Base-by-base conservation (phyloP, 2,888 invertebrate genomes). In the Abrostola tripartita region DNA sequence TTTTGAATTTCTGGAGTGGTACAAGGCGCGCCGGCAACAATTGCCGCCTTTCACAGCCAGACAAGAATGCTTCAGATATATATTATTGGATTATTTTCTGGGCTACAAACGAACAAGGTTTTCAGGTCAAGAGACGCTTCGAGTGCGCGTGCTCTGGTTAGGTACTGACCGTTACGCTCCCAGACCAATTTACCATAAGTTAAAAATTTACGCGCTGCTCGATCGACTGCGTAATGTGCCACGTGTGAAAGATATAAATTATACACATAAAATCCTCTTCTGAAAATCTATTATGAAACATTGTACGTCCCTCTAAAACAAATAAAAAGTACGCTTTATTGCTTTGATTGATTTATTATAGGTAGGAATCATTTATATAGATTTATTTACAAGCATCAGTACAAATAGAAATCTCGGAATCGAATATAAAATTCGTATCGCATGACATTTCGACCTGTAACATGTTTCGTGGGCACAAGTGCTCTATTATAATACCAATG, bases 61-160 rank as follows among this genome's bases (percentile, higher is more conserved):
- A 75, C 72, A 74, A 80, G 73, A 73, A 75, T 69, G 64, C 81
- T 85, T 80, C 81, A 82, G 72, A 84, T 83, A 81, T 78, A 79
- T 82, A 84, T 81, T 81, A 81, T 84, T 83, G 78, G 78, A 85
- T 84, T 85, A 85, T 85, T 86, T 81, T 79, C 75, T 78, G 76
- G 74, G 74, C 74, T 72, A 75, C 81, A 82, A 82, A 81, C 76
- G 78, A 84, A 84, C 81, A 88, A 83, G 85, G 85, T 88, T 88
- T 88, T 76, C 79, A 81, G 90, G 89, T 90, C 90, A 89, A 90
- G 88, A 84, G 84, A 79, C 57, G 71, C 71, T 76, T 76, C 78
- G 68, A 78, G 73, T 78, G 72, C 76, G 72, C 68, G 65, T 78
- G 80, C 62, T 72, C 67, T 65, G 59, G 71, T 60, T 68, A 61